These are phyloP conservation scores for Acanthosepion esculentum DNA, from an alignment of 2,888 invertebrate genomes.

Conservation along the genomic window DNA sequence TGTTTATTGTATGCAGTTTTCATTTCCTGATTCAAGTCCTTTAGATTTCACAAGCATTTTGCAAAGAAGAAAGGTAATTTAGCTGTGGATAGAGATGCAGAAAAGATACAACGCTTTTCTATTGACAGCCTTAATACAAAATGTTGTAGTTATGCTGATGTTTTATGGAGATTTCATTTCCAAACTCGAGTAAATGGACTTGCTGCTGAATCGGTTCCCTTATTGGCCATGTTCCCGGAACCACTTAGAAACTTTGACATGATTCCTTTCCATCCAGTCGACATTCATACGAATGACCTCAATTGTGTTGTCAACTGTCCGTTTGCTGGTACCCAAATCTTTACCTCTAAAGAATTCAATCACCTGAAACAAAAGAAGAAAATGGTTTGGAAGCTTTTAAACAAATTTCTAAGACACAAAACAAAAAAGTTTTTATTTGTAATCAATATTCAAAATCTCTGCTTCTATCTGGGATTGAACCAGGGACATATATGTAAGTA, in stretches of 20 bases:
- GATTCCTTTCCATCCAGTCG: conserved; percentile 69
- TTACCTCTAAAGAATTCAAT: conserved; percentile 66
- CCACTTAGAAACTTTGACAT: conserved; percentile 68
- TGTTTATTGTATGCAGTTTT: neutral
- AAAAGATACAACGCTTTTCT: neutral
- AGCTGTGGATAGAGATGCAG: neutral
- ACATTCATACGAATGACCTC: conserved; percentile 73
- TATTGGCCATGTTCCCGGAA: conserved; percentile 53
- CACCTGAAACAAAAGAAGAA: conserved; percentile 57
- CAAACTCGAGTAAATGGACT: neutral
- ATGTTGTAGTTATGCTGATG: neutral
- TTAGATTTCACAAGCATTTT: neutral
- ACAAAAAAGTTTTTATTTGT: too few species aligned
- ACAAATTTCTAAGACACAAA: too few species aligned
- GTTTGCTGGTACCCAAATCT: conserved; percentile 65
- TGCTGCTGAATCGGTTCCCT: neutral
- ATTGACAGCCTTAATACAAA: neutral
- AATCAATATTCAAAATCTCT: too few species aligned
- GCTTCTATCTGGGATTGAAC: too few species aligned
- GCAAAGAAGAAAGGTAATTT: neutral
- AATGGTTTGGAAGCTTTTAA: neutral
- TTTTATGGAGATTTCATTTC: neutral
- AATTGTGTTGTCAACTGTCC: conserved; percentile 70
- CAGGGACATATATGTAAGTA: too few species aligned
- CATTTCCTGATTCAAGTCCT: too few species aligned